Evolutionary conservation across 2,888 invertebrate genomes (phyloP), one percentile per base, ranked within the genome.

Genomic region (Salticus scenicus): DNA sequence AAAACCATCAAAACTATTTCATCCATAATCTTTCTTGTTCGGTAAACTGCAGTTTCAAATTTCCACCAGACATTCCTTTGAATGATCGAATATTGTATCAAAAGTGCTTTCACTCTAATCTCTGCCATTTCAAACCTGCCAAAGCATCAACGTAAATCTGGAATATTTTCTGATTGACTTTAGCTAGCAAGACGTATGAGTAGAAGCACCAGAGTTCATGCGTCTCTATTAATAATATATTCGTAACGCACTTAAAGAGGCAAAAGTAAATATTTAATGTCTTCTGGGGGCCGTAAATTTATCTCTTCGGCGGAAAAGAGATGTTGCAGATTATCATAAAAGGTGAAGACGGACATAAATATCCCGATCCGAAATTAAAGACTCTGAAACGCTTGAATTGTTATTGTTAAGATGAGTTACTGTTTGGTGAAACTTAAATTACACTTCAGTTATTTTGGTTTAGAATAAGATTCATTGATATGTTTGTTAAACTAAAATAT

Each of bases 101-200:
- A 57, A 37, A 37, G 10, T 10, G 5, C 24, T 17, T 17, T 5
- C 42, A 14, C 57, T 57, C 20, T 24, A 57, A 24, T 24, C 57
- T 57, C 57, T 1, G 5, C 2, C 12, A 24, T 24, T 57, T 24
- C 24, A 17, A 57, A 57, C 17, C 24, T 57, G 4, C 57, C 57
- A 47, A 5, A 47, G 47, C 47, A 47, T 47, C 47, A 57, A 57
- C 20, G 20, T 57, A 47, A 57, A 24, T 24, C 14, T 1, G 12
- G 57, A 57, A 24, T 1, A 57, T 57, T 57, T 57, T 57, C 57
- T 57, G 57, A 57, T 57, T 57, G 24, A 57, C 57, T 57, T 57
- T 24, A 57, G 24, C 24, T 24, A 57, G 24, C 17, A 57, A 17
- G 24, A 57, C 14, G 57, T 12, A 57, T 24, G 20, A 12, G 1